A percentile compares a stretch with the other conserved stretches of the same genome.
phyloP scores from a whole-genome alignment of 2,113 vertebrate genomes.

The Scytalopus superciliaris region DNA sequence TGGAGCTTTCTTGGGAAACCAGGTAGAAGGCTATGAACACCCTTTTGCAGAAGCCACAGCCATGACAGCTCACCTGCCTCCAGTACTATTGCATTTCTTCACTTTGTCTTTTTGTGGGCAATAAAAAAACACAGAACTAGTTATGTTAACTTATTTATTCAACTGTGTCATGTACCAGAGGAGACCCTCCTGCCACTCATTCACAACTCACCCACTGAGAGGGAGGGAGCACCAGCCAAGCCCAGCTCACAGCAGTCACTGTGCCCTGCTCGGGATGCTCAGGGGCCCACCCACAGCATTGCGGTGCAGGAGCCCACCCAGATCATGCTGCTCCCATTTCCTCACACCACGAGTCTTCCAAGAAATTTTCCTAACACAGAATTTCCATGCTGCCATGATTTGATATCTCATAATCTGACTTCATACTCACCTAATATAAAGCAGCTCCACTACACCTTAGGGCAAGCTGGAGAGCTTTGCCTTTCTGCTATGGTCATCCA shows the following conservation, averaged over 20 bases:
- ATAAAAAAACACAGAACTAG: neutral
- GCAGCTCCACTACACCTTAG: neutral
- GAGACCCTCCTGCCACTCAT: neutral
- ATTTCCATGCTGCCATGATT: neutral
- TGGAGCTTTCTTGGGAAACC: neutral
- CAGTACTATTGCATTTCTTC: neutral
- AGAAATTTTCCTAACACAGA: neutral
- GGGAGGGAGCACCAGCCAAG: neutral
- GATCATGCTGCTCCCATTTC: accelerated
- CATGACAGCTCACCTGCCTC: neutral
- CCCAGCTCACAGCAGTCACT: accelerated
- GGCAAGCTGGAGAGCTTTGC: neutral
- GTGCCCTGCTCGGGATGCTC: neutral
- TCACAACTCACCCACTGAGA: neutral
- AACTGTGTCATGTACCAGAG: neutral
- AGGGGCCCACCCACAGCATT: neutral
- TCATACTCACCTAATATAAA: neutral
- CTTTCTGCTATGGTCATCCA: neutral
- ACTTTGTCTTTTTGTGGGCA: neutral
- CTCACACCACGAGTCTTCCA: neutral
- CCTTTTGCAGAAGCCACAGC: neutral
- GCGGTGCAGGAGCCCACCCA: neutral
- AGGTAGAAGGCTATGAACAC: neutral
- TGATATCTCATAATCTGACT: neutral
- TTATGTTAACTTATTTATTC: too few species aligned